Evolutionary conservation across 2,113 vertebrate species (phyloP).

Genomic region (Cercopithecus mona): DNA sequence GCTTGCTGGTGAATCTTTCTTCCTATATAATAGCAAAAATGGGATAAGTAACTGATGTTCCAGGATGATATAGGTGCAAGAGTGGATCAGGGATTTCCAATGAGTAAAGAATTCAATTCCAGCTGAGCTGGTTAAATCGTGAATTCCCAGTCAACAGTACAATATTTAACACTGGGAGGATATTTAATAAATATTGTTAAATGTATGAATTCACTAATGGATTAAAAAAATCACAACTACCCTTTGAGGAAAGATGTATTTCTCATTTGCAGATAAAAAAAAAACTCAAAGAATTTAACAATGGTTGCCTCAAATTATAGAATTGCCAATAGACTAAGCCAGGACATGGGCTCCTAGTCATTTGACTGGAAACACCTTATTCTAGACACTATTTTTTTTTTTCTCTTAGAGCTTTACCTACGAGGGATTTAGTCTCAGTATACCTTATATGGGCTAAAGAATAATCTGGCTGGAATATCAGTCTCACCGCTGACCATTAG

Average conservation of each 20-base stretch:
- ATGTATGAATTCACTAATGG: neutral
- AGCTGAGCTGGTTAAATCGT: neutral
- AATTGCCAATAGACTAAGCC: neutral
- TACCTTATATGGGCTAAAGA: neutral
- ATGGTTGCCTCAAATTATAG: neutral
- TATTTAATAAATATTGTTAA: conserved; percentile 9
- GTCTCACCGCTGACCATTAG: neutral
- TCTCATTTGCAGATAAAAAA: neutral
- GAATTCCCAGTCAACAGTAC: neutral
- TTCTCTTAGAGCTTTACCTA: neutral
- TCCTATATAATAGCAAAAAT: neutral
- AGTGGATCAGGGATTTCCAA: neutral
- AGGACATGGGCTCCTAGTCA: neutral
- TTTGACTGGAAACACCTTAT: neutral
- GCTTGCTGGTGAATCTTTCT: neutral
- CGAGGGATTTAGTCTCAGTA: neutral
- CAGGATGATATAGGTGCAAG: neutral
- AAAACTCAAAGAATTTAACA: neutral
- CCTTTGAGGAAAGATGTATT: neutral
- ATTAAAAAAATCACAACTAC: neutral
- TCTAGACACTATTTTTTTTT: neutral
- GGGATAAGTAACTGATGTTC: neutral
- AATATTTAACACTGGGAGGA: neutral
- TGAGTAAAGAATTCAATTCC: neutral
- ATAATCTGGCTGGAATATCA: neutral